These are phyloP conservation scores for Tyto alba DNA, from an alignment of 2,113 vertebrate genomes.

Conservation along the genomic window DNA sequence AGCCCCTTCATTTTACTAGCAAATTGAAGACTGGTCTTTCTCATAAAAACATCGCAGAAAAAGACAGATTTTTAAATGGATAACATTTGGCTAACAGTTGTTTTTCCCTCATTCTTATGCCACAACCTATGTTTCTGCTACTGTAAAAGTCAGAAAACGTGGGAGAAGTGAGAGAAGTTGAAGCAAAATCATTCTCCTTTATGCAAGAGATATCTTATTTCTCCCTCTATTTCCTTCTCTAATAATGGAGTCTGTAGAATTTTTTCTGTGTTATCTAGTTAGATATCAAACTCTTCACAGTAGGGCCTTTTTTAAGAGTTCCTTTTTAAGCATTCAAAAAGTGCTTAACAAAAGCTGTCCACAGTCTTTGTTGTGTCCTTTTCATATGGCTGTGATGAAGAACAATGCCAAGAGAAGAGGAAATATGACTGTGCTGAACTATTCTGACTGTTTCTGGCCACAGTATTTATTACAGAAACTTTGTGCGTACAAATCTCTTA, in stretches of 20 bases:
- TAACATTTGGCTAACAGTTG: not conserved
- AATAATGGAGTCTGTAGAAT: not conserved
- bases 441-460: not conserved
- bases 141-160: not conserved
- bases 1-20: not conserved
- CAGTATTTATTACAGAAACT: not conserved
- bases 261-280: not conserved
- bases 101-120: not conserved
- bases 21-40: not conserved
- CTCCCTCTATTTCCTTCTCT: not conserved
- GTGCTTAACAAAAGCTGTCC: not conserved
- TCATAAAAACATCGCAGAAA: not conserved
- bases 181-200: not conserved
- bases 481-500: not conserved
- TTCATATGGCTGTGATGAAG: not conserved
- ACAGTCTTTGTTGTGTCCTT: not conserved
- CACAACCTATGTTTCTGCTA: not conserved
- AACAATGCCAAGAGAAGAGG: not conserved
- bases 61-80: not conserved
- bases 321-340: not conserved
- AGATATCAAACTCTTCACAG: not conserved
- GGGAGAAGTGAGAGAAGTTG: not conserved
- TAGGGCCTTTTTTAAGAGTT: not conserved
- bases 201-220: not conserved
- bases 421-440: not conserved